phyloP scores from a whole-genome alignment of 2,797 vertebrate species.

The Macropus fuliginosus region DNA sequence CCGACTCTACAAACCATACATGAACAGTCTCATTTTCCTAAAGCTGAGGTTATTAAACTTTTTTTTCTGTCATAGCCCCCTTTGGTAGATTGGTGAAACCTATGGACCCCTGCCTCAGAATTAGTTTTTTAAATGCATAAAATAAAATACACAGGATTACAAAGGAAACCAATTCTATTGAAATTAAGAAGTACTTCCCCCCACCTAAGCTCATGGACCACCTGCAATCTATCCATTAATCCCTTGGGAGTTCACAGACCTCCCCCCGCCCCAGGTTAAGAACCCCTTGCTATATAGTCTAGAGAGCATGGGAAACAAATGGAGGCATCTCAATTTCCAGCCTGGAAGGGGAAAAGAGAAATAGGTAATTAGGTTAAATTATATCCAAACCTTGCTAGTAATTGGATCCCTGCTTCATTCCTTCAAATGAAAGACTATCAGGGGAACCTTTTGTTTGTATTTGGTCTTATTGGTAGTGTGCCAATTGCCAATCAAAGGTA shows the following conservation, averaged over 20 bases:
- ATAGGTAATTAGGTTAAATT: neutral
- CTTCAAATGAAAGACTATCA: neutral
- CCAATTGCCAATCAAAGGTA: neutral
- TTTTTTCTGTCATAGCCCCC: neutral
- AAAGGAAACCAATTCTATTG: neutral
- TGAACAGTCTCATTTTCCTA: neutral
- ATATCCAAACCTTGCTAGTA: neutral
- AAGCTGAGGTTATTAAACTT: neutral
- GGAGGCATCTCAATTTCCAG: neutral
- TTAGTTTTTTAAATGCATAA: neutral
- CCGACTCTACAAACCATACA: neutral
- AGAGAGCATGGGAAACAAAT: neutral
- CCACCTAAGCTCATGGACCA: neutral
- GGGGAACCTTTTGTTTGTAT: neutral
- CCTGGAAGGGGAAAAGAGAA: neutral
- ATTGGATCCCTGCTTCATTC: neutral
- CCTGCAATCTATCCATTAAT: neutral
- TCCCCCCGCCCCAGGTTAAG: neutral
- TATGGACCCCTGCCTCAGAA: neutral
- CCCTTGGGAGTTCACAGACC: neutral
- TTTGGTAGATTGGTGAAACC: neutral
- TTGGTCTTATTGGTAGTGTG: neutral
- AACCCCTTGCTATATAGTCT: neutral
- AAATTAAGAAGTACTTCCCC: neutral
- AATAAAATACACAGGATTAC: neutral